A percentile compares a stretch with the other conserved stretches of the same genome.
These are phyloP conservation scores for Drosophila lini DNA, from an alignment of 1,140 invertebrate genomes.

Conservation along the genomic window DNA sequence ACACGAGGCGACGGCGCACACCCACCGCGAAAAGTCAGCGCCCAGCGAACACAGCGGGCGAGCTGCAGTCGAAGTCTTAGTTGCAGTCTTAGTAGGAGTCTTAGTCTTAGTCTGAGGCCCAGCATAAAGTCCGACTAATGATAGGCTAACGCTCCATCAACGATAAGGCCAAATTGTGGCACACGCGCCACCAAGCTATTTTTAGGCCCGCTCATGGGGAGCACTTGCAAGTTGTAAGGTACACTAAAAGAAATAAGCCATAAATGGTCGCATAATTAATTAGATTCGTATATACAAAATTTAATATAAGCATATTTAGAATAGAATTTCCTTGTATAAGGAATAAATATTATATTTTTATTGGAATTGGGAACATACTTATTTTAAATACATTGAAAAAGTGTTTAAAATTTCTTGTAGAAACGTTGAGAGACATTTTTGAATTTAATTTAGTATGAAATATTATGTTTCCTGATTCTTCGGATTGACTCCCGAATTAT, in stretches of 20 bases:
- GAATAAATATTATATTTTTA: no score
- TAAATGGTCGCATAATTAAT: neutral
- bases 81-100: neutral
- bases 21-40: conserved; percentile 41
- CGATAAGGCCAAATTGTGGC: conserved; percentile 82
- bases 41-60: conserved; percentile 24
- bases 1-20: conserved; percentile 37
- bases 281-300: neutral
- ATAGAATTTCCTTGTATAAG: no score
- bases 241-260: neutral
- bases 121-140: conserved; percentile 72
- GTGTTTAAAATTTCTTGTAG: neutral
- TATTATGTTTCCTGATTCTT: neutral
- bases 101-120: conserved; percentile 2
- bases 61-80: conserved; percentile 12
- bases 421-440: neutral
- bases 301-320: no score
- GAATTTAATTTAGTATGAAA: neutral
- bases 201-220: conserved; percentile 55
- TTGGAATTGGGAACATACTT: neutral
- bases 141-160: conserved; percentile 82
- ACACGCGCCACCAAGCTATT: conserved; percentile 72
- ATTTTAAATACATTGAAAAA: neutral
- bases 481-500: no score
- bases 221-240: conserved; percentile 20